Conservation (phyloP, 1,140 invertebrate species). For the Pectinophora gossypiella region DNA sequence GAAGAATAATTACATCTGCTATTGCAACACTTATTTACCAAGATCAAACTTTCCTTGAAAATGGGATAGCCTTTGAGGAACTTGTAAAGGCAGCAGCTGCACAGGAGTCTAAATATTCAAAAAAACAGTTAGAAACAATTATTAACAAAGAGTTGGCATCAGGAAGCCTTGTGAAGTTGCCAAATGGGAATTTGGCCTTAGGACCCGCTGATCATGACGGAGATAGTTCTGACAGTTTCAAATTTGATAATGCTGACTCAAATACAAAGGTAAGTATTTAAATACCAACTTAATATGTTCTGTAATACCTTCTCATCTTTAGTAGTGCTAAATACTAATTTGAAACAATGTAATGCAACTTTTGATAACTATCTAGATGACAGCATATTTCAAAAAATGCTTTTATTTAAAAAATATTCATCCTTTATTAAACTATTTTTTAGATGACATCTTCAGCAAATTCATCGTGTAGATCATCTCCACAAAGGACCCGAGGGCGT, state of each 20-base stretch:
- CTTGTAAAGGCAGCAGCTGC: conserved; percentile 79
- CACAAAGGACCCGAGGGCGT: conserved; percentile 59
- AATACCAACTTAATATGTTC: background rate
- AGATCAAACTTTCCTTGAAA: conserved; percentile 82
- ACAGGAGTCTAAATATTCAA: conserved; percentile 79
- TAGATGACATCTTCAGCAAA: conserved; percentile 72
- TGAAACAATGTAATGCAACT: no score
- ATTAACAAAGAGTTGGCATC: conserved; percentile 80
- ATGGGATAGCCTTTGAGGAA: conserved; percentile 80
- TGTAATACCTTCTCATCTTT: background rate
- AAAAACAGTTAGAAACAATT: conserved; percentile 80
- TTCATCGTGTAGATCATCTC: conserved; percentile 68
- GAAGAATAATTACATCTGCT: conserved; percentile 78
- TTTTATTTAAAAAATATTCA: no score
- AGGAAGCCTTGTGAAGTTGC: conserved; percentile 80
- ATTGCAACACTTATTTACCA: conserved; percentile 81
- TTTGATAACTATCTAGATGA: no score
- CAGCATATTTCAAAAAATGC: no score
- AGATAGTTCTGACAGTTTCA: conserved; percentile 65
- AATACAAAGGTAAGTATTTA: conserved; percentile 55
- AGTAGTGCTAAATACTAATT: background rate
- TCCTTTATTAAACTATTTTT: conserved; percentile 17
- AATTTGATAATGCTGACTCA: conserved; percentile 56
- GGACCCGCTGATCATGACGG: conserved; percentile 74
- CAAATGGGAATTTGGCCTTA: conserved; percentile 81